A percentile compares a stretch with the other conserved stretches of the same genome.
Conservation (phyloP, 1,140 invertebrate genomes). For the Bombus terrestris region DNA sequence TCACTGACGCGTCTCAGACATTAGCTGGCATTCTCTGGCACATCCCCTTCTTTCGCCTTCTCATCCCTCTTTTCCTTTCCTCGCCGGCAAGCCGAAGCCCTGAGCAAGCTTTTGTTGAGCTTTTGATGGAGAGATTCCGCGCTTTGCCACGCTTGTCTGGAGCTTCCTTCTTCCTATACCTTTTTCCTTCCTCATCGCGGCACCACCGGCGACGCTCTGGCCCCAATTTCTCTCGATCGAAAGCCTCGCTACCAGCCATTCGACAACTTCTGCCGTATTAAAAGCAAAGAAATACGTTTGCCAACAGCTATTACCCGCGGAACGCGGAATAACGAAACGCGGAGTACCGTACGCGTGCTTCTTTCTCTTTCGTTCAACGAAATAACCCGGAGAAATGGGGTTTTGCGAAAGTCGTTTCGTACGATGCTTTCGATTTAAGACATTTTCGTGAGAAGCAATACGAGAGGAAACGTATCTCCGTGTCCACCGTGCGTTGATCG, state of each 20-base stretch:
- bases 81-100: constrained; percentile 51
- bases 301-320: constrained; percentile 29
- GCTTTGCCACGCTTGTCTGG: constrained; percentile 67
- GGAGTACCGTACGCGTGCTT: background rate
- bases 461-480: too few relatives aligned
- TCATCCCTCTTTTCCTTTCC: constrained; percentile 40
- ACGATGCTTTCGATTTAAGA: background rate
- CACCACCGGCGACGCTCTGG: constrained; percentile 49
- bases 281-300: constrained; percentile 24
- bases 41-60: constrained; percentile 36
- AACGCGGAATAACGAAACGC: background rate
- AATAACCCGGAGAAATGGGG: background rate
- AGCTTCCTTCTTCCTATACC: constrained; percentile 49
- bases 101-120: constrained; percentile 67
- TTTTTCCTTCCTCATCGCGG: constrained; percentile 31
- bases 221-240: constrained; percentile 65
- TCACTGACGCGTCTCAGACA: constrained; percentile 64
- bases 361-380: background rate
- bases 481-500: too few relatives aligned
- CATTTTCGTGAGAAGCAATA: background rate
- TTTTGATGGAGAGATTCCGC: constrained; percentile 71
- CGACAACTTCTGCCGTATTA: constrained; percentile 51
- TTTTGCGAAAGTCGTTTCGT: background rate
- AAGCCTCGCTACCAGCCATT: constrained; percentile 51
- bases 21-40: constrained; percentile 63